These are phyloP conservation scores for Manis javanica DNA, from an alignment of 2,797 vertebrate species.

Conservation along the genomic window DNA sequence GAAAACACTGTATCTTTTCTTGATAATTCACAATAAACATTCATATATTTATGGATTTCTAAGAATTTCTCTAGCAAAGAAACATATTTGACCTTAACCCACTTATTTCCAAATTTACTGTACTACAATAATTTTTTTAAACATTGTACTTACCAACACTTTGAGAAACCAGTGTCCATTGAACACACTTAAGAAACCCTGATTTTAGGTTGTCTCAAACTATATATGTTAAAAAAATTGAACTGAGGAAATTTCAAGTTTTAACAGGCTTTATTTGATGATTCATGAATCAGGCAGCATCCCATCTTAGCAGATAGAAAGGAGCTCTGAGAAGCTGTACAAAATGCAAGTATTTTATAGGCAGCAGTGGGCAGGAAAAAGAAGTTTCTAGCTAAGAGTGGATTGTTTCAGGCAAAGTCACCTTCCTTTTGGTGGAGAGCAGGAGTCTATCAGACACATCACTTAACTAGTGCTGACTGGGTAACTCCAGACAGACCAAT, in stretches of 20 bases:
- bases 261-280: background rate
- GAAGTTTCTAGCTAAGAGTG: background rate
- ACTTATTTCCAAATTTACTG: background rate
- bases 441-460: background rate
- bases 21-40: background rate
- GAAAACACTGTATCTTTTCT: background rate
- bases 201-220: background rate
- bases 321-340: background rate
- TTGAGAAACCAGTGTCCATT: background rate
- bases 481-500: background rate
- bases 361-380: background rate
- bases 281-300: background rate
- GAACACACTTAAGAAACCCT: background rate
- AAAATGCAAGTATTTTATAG: background rate
- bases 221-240: background rate
- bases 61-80: background rate
- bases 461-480: background rate
- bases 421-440: background rate
- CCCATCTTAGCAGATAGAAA: background rate
- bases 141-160: background rate
- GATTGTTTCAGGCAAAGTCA: background rate
- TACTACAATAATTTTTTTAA: background rate
- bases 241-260: background rate
- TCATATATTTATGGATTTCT: background rate
- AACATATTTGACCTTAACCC: background rate